Evolutionary conservation across 2,113 vertebrate genomes (phyloP).

Genomic region (Leiothrix lutea): DNA sequence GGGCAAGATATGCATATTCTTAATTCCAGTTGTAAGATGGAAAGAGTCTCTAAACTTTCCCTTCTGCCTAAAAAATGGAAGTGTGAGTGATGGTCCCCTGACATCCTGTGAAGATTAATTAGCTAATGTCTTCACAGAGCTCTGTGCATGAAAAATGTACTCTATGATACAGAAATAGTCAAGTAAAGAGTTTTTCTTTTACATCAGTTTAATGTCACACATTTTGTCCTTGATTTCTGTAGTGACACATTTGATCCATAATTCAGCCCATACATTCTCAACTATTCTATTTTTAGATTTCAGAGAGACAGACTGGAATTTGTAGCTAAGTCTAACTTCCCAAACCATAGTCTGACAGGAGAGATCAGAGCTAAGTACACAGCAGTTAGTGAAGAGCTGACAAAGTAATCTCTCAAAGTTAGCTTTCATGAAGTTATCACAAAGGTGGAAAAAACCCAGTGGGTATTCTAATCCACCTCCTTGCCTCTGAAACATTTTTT

Average conservation of each 20-base stretch:
- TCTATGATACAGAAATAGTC: background rate
- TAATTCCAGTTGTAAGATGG: background rate
- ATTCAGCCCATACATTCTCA: constrained; percentile 19
- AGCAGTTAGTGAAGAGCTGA: constrained; percentile 12
- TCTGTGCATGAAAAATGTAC: constrained; percentile 12
- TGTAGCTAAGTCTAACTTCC: constrained; percentile 27
- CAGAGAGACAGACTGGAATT: constrained; percentile 4
- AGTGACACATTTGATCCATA: constrained; percentile 47
- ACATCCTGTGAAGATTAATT: constrained; percentile 14
- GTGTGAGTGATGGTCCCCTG: background rate
- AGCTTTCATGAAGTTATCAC: background rate
- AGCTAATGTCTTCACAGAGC: background rate
- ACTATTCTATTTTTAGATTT: constrained; percentile 40
- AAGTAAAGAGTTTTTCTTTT: background rate
- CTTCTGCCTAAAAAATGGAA: background rate
- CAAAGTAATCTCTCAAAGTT: too few relatives aligned
- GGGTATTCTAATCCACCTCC: background rate
- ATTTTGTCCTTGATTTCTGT: constrained; percentile 28
- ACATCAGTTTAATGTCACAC: constrained; percentile 3
- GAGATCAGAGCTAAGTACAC: constrained; percentile 27
- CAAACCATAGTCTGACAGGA: constrained; percentile 1
- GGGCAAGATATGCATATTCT: background rate
- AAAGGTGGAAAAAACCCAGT: background rate
- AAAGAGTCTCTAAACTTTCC: background rate
- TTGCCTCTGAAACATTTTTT: background rate